Evolutionary conservation across 92 coral and sea anemone genomes (phyloP), one percentile per base, ranked within the genome.

Genomic region (Bergia sp.): DNA sequence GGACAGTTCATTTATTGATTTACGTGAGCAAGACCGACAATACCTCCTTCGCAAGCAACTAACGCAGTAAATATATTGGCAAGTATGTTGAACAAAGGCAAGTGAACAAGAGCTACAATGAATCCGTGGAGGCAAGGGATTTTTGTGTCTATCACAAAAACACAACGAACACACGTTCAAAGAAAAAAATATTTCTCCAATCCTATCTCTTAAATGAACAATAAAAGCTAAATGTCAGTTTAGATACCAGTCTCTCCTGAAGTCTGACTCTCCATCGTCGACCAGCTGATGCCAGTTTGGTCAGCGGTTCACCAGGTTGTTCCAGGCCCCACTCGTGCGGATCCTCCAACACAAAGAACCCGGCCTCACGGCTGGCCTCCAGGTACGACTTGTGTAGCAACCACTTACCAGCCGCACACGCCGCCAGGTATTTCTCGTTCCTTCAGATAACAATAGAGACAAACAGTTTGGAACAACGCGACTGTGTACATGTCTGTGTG

Each of bases 331-430:
- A 97, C 82, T 97, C 99, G 79, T 97, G 99, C 37, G 92, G 88
- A 53, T 91, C 92, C 85, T 97, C 99, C 7, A 89, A 91, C 43
- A 97, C 96, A 89, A 97, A 97, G 88, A 73, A 76, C 9, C 96
- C 97, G 3, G 94, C 96, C 74, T 91, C 91, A 10, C 99, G 96
- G 79, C 99, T 94, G 67, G 95, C 97, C 85, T 97, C 99, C 86
- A 97, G 86, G 90, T 82, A 97, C 4, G 99, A 97, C 92, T 97
- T 97, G 92, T 93, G 99, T 2, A 97, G 94, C 44, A 97, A 94
- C 99, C 99, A 97, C 90, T 94, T 97, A 4, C 98, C 99, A 45
- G 99, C 99, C 4, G 98, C 98, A 69, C 96, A 92, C 4, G 99
- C 96, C 45, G 99, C 96, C 71, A 97, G 90, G 90, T 92, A 95